Percentiles rank a stretch among this genome's conserved stretches.
These are phyloP conservation scores for Formica selysi DNA, from an alignment of 1,140 invertebrate species.

Conservation along the genomic window DNA sequence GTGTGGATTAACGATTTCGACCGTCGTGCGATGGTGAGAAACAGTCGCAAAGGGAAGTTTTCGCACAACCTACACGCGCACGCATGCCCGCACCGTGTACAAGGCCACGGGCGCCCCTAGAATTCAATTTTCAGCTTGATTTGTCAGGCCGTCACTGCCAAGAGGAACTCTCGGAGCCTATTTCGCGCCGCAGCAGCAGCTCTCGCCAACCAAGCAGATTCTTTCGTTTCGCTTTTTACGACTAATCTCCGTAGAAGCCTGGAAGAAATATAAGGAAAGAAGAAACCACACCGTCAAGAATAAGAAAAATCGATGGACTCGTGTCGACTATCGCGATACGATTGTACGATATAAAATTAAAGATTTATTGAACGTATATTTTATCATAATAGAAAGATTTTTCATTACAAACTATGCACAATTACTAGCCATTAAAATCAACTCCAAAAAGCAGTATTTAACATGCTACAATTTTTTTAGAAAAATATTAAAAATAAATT, in stretches of 20 bases:
- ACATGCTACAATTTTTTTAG: background rate
- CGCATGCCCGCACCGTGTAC: constrained; percentile 54
- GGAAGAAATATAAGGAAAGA: background rate
- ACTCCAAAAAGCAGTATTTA: background rate
- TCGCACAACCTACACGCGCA: constrained; percentile 30
- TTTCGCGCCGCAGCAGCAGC: constrained; percentile 74
- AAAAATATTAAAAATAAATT: background rate
- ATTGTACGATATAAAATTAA: background rate
- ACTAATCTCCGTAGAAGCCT: constrained; percentile 34
- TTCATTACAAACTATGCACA: background rate
- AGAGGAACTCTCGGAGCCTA: constrained; percentile 78
- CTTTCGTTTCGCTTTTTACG: constrained; percentile 79
- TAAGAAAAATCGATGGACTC: constrained; percentile 52
- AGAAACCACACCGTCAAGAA: background rate
- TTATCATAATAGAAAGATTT: background rate
- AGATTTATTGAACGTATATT: background rate
- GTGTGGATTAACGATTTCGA: constrained; percentile 7
- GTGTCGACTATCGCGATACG: constrained; percentile 4
- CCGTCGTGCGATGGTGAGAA: constrained; percentile 21
- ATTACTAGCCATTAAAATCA: background rate
- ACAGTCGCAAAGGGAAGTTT: constrained; percentile 17
- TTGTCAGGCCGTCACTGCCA: constrained; percentile 83
- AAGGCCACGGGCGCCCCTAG: constrained; percentile 76
- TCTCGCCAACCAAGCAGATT: constrained; percentile 81
- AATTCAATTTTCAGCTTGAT: constrained; percentile 86